A percentile compares a stretch with the other conserved stretches of the same genome.
These are phyloP conservation scores for Cloeon dipterum DNA, from an alignment of 2,888 invertebrate genomes.

Conservation along the genomic window DNA sequence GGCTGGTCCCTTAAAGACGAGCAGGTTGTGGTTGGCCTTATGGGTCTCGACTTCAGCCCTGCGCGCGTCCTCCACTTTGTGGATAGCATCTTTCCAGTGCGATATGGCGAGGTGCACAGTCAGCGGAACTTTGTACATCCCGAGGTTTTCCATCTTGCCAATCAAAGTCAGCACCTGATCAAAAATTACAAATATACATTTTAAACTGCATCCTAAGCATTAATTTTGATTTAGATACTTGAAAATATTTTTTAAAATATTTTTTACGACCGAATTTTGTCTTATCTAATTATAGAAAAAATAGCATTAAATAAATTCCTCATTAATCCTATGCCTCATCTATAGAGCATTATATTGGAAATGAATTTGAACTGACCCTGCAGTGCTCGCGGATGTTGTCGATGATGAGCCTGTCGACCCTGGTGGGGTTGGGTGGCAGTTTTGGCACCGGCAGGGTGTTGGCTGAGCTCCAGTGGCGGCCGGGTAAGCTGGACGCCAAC, in stretches of 20 bases:
- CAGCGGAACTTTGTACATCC: background rate
- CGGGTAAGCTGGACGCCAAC: conserved; percentile 52
- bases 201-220: too few species aligned
- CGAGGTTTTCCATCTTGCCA: background rate
- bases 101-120: background rate
- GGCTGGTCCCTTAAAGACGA: background rate
- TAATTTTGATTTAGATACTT: too few species aligned
- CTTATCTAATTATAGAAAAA: too few species aligned
- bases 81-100: background rate
- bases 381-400: conserved; percentile 57
- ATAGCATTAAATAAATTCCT: too few species aligned
- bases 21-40: background rate
- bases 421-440: conserved; percentile 48
- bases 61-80: conserved; percentile 1
- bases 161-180: conserved; percentile 1
- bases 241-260: too few species aligned
- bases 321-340: too few species aligned
- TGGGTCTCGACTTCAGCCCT: background rate
- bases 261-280: too few species aligned
- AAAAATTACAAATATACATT: too few species aligned
- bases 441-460: conserved; percentile 55
- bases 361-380: conserved; percentile 22
- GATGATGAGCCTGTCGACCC: conserved; percentile 55
- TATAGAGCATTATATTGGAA: too few species aligned
- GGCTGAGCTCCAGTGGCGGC: conserved; percentile 51